A percentile compares a stretch with the other conserved stretches of the same genome.
These are phyloP conservation scores for Drosophila percnosoma DNA, from an alignment of 2,888 invertebrate species.

Conservation along the genomic window DNA sequence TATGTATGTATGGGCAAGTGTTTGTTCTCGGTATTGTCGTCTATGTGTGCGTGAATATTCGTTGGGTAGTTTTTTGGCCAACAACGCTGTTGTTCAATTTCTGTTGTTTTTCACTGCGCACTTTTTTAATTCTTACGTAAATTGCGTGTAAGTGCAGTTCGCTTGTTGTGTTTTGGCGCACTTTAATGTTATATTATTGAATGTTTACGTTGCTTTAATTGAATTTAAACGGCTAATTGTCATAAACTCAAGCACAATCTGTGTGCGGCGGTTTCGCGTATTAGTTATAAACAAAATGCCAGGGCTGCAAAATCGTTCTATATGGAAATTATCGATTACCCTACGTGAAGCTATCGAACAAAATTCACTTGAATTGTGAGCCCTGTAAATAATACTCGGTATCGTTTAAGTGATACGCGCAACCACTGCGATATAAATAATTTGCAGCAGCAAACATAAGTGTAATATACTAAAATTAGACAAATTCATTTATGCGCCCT, in stretches of 20 bases:
- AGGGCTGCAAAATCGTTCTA: conserved; percentile 21
- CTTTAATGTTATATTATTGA: conserved; percentile 18
- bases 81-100: conserved; percentile 25
- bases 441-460: background rate
- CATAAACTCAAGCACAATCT: conserved; percentile 17
- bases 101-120: conserved; percentile 45
- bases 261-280: conserved; percentile 46
- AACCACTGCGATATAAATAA: background rate
- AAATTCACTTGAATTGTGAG: background rate
- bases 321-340: conserved; percentile 21
- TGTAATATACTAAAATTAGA: background rate
- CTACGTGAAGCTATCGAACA: conserved; percentile 6
- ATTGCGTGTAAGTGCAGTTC: conserved; percentile 27
- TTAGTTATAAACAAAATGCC: conserved; percentile 67
- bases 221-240: conserved; percentile 34
- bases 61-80: conserved; percentile 36
- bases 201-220: conserved; percentile 34
- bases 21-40: conserved; percentile 13
- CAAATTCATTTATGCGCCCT: background rate
- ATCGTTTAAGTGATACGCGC: conserved; percentile 11
- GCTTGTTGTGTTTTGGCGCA: conserved; percentile 1
- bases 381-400: conserved; percentile 25
- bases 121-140: conserved; percentile 56
- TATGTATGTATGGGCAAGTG: conserved; percentile 1
- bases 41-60: conserved; percentile 5